Conservation (phyloP, 2,113 vertebrate genomes). For the Anas platyrhynchos region DNA sequence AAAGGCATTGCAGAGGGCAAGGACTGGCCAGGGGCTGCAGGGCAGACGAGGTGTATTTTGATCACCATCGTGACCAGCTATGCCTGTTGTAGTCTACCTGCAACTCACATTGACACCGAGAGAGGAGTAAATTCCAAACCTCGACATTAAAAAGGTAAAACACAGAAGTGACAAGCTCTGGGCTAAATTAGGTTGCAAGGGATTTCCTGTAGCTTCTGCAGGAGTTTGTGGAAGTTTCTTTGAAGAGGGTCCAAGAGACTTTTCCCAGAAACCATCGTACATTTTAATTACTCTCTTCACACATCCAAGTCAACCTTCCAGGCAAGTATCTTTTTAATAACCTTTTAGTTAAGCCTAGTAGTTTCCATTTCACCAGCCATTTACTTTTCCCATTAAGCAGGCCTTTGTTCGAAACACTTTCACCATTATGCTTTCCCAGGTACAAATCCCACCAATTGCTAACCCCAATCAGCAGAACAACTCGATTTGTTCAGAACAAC, state of each 20-base stretch:
- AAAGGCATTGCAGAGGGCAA: fast-evolving
- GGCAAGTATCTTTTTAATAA: conserved; percentile 46
- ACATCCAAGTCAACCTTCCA: conserved; percentile 20
- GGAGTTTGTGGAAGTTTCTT: conserved; percentile 10
- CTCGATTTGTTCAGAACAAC: background rate
- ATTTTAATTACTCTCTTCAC: conserved; percentile 49
- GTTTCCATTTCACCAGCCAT: conserved; percentile 57
- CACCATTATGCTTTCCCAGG: background rate
- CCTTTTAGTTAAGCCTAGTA: conserved; percentile 34
- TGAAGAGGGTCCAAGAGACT: background rate
- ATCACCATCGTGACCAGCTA: background rate
- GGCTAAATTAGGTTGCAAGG: background rate
- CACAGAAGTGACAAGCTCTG: background rate
- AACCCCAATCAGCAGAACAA: conserved; percentile 8
- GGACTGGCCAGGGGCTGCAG: background rate
- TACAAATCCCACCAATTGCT: background rate
- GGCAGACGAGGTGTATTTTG: background rate
- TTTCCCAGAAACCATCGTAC: background rate
- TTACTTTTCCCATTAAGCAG: conserved; percentile 38
- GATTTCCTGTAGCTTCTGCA: background rate
- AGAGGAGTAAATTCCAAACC: background rate
- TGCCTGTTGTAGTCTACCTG: background rate
- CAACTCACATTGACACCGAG: background rate
- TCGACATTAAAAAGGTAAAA: background rate
- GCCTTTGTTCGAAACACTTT: conserved; percentile 16